Evolutionary conservation across 2,113 vertebrate genomes (phyloP).

Genomic region (Peromyscus californicus): DNA sequence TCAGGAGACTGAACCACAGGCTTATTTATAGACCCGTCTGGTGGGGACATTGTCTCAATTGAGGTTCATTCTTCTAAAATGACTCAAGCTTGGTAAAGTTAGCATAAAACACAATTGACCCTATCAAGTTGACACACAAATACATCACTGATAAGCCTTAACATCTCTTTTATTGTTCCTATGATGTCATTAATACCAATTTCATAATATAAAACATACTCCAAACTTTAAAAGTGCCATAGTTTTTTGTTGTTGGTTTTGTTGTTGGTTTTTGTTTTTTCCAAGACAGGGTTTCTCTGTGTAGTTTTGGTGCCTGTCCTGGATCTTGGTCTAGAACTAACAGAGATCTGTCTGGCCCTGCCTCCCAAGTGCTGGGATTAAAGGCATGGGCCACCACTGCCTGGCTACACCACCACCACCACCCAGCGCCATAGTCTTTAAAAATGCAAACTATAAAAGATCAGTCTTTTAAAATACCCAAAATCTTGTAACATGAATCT

Average conservation of each 20-base stretch:
- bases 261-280: no score
- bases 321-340: no score
- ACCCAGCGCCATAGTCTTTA: background rate
- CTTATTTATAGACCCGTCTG: background rate
- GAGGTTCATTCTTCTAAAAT: background rate
- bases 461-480: background rate
- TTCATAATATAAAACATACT: background rate
- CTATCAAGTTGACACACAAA: background rate
- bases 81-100: background rate
- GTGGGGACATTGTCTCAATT: background rate
- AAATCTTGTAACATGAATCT: no score
- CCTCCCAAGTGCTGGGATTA: no score
- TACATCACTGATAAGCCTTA: background rate
- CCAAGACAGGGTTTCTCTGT: no score
- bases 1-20: background rate
- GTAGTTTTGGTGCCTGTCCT: no score
- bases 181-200: background rate
- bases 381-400: no score
- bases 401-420: no score
- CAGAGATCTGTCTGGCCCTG: no score
- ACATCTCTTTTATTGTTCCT: background rate
- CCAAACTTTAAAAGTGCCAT: background rate
- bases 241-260: no score
- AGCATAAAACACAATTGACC: background rate
- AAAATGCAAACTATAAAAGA: background rate